Percentiles rank a stretch among this genome's conserved stretches.
These are phyloP conservation scores for Poeciliopsis turrubarensis DNA, from an alignment of 2,113 vertebrate genomes.

Conservation along the genomic window DNA sequence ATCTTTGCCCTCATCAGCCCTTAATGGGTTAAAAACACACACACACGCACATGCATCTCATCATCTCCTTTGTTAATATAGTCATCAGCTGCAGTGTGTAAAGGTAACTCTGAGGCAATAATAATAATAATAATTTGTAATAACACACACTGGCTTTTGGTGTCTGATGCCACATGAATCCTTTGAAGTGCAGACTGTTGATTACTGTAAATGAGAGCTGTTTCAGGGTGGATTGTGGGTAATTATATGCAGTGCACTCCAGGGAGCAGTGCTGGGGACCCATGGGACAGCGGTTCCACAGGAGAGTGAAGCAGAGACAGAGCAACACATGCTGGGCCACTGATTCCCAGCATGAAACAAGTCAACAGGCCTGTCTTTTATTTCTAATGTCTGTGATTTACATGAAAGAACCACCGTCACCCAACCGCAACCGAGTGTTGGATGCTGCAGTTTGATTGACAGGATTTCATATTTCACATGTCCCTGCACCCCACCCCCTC, in stretches of 20 bases:
- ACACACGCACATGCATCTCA: constrained; percentile 28
- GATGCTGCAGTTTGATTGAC: constrained; percentile 74
- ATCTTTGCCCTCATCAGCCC: constrained; percentile 61
- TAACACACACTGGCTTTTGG: constrained; percentile 69
- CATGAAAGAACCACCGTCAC: constrained; percentile 77
- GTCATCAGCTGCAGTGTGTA: constrained; percentile 53
- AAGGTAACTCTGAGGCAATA: constrained; percentile 71
- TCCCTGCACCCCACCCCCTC: constrained; percentile 45
- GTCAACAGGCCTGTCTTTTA: constrained; percentile 81
- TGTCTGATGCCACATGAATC: constrained; percentile 76
- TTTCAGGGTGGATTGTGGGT: constrained; percentile 83
- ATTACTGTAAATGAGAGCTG: constrained; percentile 82
- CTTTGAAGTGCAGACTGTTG: constrained; percentile 82
- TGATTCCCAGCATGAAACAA: constrained; percentile 77
- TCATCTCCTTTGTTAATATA: constrained; percentile 55
- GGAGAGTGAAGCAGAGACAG: constrained; percentile 77
- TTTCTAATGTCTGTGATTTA: constrained; percentile 81
- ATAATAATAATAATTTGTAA: constrained; percentile 79
- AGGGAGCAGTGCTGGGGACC: constrained; percentile 76
- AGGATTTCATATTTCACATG: constrained; percentile 76
- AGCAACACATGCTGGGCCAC: constrained; percentile 80
- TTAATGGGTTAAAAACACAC: constrained; percentile 49
- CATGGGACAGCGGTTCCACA: constrained; percentile 76
- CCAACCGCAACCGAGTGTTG: constrained; percentile 75
- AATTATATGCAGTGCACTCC: constrained; percentile 82